Evolutionary conservation across 2,113 vertebrate species (phyloP).

Genomic region (Raja brachyura): DNA sequence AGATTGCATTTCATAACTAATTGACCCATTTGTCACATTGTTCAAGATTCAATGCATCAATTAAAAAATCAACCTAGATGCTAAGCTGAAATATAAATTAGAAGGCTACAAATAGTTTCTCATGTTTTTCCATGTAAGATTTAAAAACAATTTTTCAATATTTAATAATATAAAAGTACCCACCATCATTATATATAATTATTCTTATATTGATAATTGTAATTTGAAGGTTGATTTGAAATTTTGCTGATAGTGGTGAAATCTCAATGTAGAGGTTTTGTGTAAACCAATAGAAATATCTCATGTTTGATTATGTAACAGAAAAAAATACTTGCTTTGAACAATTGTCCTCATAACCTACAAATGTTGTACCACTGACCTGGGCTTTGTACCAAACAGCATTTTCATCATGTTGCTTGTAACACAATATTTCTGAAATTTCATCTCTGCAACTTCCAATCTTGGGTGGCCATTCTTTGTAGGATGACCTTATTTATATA

Average conservation of each 20-base stretch:
- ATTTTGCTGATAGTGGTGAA: background rate
- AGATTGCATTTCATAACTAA: background rate
- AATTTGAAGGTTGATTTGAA: background rate
- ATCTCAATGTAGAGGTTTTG: background rate
- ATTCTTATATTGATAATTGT: background rate
- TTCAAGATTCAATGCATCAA: background rate
- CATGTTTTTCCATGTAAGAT: background rate
- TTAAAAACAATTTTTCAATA: background rate
- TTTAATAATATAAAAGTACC: background rate
- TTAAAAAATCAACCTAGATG: background rate
- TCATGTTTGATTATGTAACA: background rate
- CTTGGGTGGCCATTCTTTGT: conserved; percentile 13
- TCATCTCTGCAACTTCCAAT: conserved; percentile 19
- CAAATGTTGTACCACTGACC: background rate
- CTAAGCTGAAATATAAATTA: background rate
- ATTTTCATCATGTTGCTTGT: background rate
- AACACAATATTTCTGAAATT: conserved; percentile 35
- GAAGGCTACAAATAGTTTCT: background rate
- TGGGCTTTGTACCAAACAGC: background rate
- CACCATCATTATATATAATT: background rate
- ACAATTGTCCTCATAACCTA: background rate
- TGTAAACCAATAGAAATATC: background rate
- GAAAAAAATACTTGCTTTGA: background rate
- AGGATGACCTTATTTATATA: background rate
- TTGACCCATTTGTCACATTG: background rate